These are phyloP conservation scores for Lissocephala sabroskyi DNA, from an alignment of 2,888 invertebrate genomes.

Conservation along the genomic window DNA sequence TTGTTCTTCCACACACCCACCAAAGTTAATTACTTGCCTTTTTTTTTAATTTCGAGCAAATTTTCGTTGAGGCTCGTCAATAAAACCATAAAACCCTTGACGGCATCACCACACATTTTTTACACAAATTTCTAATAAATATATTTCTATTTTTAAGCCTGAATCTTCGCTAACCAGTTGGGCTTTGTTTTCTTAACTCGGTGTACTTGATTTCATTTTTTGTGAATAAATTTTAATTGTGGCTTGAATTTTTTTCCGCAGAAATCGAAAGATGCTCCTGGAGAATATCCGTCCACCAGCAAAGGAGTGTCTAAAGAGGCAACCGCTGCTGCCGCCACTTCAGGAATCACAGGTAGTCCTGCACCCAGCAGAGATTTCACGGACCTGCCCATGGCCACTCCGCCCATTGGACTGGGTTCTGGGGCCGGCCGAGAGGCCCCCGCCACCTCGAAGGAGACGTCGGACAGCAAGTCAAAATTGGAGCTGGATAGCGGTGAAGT, in stretches of 20 bases:
- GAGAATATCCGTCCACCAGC: constrained; percentile 52
- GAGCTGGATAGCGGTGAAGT: constrained; percentile 62
- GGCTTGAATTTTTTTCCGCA: constrained; percentile 17
- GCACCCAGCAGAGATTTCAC: constrained; percentile 33
- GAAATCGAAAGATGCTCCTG: constrained; percentile 62
- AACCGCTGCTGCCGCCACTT: constrained; percentile 32
- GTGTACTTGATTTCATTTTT: constrained; percentile 16
- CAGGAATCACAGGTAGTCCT: constrained; percentile 22
- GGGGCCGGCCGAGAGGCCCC: constrained; percentile 32
- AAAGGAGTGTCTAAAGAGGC: constrained; percentile 57
- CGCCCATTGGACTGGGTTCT: constrained; percentile 19
- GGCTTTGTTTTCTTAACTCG: constrained; percentile 20
- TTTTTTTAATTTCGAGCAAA: too few relatives aligned
- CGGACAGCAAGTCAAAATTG: constrained; percentile 57
- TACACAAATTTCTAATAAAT: not conserved
- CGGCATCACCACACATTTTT: too few relatives aligned
- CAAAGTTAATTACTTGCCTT: too few relatives aligned
- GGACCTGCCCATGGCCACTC: constrained; percentile 36
- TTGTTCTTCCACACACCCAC: too few relatives aligned
- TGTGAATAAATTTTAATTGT: not conserved
- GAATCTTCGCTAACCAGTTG: too few relatives aligned
- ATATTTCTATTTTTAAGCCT: too few relatives aligned
- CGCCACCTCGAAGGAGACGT: constrained; percentile 39
- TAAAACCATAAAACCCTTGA: too few relatives aligned
- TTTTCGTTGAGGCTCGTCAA: too few relatives aligned